phyloP scores from a whole-genome alignment of 2,888 invertebrate genomes.

The Neoascia interrupta region DNA sequence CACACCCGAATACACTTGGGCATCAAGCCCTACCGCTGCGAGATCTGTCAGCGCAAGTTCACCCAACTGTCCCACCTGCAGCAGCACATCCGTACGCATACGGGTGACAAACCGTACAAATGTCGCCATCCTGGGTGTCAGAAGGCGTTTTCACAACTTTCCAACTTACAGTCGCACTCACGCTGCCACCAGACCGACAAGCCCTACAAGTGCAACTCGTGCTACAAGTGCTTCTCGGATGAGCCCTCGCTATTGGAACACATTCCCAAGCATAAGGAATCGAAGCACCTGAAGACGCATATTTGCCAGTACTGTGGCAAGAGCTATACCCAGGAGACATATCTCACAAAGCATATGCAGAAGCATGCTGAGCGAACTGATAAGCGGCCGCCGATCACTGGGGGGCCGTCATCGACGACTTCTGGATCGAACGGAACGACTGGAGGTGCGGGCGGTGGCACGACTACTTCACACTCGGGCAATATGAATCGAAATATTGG shows the following conservation, averaged over 20 bases:
- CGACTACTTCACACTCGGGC: constrained; percentile 56
- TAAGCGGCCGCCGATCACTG: constrained; percentile 91
- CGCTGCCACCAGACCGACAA: constrained; percentile 99
- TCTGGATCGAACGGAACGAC: constrained; percentile 79
- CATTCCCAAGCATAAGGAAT: constrained; percentile 99
- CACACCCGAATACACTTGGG: constrained; percentile 99
- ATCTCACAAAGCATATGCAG: constrained; percentile 99
- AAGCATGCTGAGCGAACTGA: constrained; percentile 97
- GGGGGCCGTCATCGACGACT: constrained; percentile 57
- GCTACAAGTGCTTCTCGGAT: constrained; percentile 99
- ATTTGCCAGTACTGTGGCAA: constrained; percentile 99
- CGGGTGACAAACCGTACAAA: constrained; percentile 99
- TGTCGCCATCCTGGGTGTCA: constrained; percentile 98
- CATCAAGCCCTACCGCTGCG: constrained; percentile 99
- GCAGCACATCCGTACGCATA: constrained; percentile 99
- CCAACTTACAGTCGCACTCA: constrained; percentile 99
- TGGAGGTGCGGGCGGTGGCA: constrained; percentile 76
- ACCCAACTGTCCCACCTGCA: constrained; percentile 99
- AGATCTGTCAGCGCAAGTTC: constrained; percentile 98
- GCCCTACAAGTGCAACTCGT: constrained; percentile 99
- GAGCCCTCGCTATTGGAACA: constrained; percentile 98
- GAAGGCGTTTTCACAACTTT: constrained; percentile 99
- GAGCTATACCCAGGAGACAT: constrained; percentile 99
- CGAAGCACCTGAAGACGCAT: constrained; percentile 99
- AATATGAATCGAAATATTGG: constrained; percentile 71